Conservation (phyloP, 2,888 invertebrate species). For the Nomada ferruginata region DNA sequence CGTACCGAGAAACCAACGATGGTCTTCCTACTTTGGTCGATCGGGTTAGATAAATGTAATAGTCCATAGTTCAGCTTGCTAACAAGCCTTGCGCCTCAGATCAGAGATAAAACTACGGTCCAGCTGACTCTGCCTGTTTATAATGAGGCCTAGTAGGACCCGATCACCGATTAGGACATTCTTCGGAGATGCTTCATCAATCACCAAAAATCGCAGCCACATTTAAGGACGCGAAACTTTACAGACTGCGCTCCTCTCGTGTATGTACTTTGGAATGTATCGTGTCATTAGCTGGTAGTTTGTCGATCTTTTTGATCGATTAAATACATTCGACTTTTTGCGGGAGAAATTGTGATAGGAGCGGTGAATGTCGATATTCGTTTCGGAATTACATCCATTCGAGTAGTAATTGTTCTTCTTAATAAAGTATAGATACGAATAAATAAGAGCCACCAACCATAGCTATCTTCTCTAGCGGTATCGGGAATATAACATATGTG, state of each 20-base stretch:
- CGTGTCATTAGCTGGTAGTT: no score
- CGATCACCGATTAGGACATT: constrained; percentile 82
- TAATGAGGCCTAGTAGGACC: constrained; percentile 76
- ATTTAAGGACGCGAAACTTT: constrained; percentile 60
- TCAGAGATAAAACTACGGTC: constrained; percentile 74
- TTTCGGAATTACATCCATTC: no score
- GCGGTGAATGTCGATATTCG: no score
- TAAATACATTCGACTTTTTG: no score
- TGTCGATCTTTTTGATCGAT: no score
- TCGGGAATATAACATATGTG: no score
- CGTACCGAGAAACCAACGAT: constrained; percentile 70
- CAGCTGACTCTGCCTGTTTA: constrained; percentile 70
- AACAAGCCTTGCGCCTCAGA: constrained; percentile 79
- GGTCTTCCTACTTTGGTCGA: constrained; percentile 70
- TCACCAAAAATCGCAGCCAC: constrained; percentile 72
- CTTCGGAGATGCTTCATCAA: constrained; percentile 79
- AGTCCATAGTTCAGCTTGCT: constrained; percentile 79
- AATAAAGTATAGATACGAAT: no score
- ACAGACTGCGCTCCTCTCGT: neutral
- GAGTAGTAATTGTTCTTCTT: no score
- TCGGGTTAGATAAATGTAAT: constrained; percentile 79
- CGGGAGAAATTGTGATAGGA: no score
- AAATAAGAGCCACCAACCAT: no score
- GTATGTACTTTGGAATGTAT: no score
- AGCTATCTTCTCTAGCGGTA: no score